A percentile compares a stretch with the other conserved stretches of the same genome.
phyloP scores from a whole-genome alignment of 2,113 vertebrate species.

The Sarotherodon lohbergeri region DNA sequence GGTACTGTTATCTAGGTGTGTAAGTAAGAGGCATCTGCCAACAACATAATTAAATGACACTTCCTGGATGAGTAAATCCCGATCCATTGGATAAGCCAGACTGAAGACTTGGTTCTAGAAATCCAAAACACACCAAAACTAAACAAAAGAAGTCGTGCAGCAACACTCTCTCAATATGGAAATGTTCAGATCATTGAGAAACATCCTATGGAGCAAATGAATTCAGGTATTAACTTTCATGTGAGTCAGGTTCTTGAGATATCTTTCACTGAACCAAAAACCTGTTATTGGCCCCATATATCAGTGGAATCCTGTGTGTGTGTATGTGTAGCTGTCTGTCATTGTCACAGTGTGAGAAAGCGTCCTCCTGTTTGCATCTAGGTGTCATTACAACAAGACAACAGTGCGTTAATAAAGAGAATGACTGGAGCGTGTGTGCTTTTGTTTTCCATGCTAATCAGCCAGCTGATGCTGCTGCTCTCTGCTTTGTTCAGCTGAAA shows the following conservation, averaged over 20 bases:
- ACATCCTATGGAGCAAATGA: not conserved
- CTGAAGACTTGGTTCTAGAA: not conserved
- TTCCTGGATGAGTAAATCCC: not conserved
- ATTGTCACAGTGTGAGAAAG: slow-evolving; percentile 33
- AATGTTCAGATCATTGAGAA: not conserved
- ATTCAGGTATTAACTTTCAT: not conserved
- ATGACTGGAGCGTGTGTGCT: slow-evolving; percentile 5
- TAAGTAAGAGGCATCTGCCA: not conserved
- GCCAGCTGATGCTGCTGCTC: slow-evolving; percentile 36
- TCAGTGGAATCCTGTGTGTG: not conserved
- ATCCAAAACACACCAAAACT: not conserved
- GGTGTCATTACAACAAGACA: slow-evolving; percentile 60
- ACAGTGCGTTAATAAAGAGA: slow-evolving; percentile 47
- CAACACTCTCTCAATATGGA: not conserved
- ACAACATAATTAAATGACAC: not conserved
- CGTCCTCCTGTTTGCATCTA: slow-evolving; percentile 42
- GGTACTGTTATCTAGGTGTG: not conserved
- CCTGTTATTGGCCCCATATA: not conserved
- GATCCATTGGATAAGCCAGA: not conserved
- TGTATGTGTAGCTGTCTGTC: slow-evolving; percentile 35
- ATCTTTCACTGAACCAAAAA: not conserved
- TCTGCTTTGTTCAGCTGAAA: slow-evolving; percentile 44
- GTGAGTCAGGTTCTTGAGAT: not conserved
- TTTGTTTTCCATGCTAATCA: slow-evolving; percentile 57
- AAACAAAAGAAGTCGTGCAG: not conserved